Evolutionary conservation across 2,797 vertebrate species (phyloP), one percentile per base, ranked within the genome.

Genomic region (Rhodeus uyekii): DNA sequence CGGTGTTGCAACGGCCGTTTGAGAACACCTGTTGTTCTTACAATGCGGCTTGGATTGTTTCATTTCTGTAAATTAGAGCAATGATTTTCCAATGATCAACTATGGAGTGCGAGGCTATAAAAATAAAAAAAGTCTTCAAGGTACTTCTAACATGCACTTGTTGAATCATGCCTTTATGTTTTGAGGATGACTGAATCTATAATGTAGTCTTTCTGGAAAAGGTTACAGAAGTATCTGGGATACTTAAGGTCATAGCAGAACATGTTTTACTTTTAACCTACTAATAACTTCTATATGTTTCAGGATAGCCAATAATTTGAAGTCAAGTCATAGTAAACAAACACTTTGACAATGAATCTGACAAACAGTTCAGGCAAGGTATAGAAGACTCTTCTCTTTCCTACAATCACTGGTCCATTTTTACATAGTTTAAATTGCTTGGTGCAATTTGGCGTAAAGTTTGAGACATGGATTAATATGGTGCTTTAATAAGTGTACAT

Each of bases 101-200:
- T 69, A 58, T 8, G 2, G 48, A 42, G 24, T 69, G 48, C 1
- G 2, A 46, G 38, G 22, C 32, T 67, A 38, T 65, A 63, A 68
- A 22, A 36, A n/a, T n/a, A 18, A 58, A 32, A 65, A 29, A 68
- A 50, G 34, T 29, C 42, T 64, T 71, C 38, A 72, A 75, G 50
- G 61, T 24, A 36, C 7, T 65, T 32, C 63, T 55, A 16, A 55
- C 10, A 48, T n/a, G 5, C 38, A 38, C 36, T 72, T 83, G 77
- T 83, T 68, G 8, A 61, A 68, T 60, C 77, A 71, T 69, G 77
- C n/a, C 32, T 81, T 61, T 9, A 0, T 8, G 10, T 63, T 67
- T 76, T 32, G n/a, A 65, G n/a, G 44, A 81, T 4, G 12, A 48
- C 8, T 44, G 39, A 63, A 36, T 46, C 39, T 46, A 24, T 63